Evolutionary conservation across 2,113 vertebrate genomes (phyloP).

Genomic region (Sciurus niger): DNA sequence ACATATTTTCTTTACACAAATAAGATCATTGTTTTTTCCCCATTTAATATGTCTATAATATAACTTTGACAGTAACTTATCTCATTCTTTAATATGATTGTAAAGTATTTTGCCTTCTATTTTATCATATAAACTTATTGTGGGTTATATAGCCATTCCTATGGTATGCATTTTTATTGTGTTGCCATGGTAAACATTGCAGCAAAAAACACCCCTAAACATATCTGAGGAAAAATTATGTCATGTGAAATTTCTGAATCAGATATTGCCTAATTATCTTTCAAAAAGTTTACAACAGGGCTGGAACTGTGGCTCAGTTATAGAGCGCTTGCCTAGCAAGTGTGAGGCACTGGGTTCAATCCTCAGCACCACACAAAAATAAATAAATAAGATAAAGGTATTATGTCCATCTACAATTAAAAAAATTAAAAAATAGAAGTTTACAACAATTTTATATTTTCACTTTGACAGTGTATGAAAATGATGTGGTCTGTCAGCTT

Average conservation of each 20-base stretch:
- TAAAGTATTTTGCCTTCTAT: background rate
- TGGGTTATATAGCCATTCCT: background rate
- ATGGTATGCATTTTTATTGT: background rate
- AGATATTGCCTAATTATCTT: background rate
- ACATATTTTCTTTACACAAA: background rate
- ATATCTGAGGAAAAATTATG: background rate
- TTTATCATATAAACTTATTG: background rate
- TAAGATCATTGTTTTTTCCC: background rate
- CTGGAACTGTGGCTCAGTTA: too few species aligned
- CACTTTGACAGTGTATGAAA: background rate
- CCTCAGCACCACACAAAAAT: too few species aligned
- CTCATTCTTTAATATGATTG: background rate
- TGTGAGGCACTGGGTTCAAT: too few species aligned
- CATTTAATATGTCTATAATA: background rate
- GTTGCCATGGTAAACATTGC: background rate
- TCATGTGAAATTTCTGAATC: background rate
- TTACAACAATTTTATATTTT: background rate
- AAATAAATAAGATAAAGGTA: too few species aligned
- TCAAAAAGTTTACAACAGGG: too few species aligned
- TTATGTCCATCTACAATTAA: too few species aligned
- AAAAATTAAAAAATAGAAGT: background rate
- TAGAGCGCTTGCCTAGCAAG: too few species aligned
- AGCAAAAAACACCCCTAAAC: background rate
- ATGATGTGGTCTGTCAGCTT: background rate
- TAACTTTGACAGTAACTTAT: background rate